Base-by-base conservation (phyloP, 2,888 invertebrate genomes). In the Acanthopleura granulata region DNA sequence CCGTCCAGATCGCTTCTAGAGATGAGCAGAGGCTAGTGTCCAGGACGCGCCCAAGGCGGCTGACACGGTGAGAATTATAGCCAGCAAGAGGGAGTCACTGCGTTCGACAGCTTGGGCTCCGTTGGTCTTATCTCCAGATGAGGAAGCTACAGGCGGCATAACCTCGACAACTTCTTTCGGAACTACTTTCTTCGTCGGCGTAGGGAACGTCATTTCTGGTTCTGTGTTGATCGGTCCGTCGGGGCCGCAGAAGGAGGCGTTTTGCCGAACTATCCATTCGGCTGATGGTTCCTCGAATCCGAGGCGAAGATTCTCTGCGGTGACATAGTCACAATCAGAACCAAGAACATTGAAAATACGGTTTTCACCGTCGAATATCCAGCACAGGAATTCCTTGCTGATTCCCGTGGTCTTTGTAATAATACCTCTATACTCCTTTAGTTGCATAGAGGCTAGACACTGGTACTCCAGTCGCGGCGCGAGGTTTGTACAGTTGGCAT, bases 381-480 rank as follows among this genome's bases (percentile, higher is more conserved):
- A 85, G 69, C 83, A 84, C 14, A 83, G 66, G 74, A 81, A 84
- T 76, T 84, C 81, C 66, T 80, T 75, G 30, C 74, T 76, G 11
- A 51, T 51, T 40, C 79, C 80, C 62, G 79, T 49, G 11, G 82
- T 80, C 51, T 80, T 76, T 11, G 85, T 84, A 3, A 85, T 78
- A 18, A 85, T 81, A 14, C 84, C 81, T 74, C 81, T 81, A 61
- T 81, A 78, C 66, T 83, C 81, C 70, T 82, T 79, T 71, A 83
- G 79, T 27, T 81, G 77, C 69, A 84, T 81, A 16, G 80, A 78
- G 1, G 83, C 84, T 69, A 84, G 69, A 72, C 85, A 85, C 50
- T 79, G 80, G 73, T 83, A 85, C 66, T 82, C 79, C 4, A 79
- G 49, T 15, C 61, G 29, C 18, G 62, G 49, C 27, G 62, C 66